These are phyloP conservation scores for Megaceryle alcyon DNA, from an alignment of 2,797 vertebrate genomes.

Conservation along the genomic window DNA sequence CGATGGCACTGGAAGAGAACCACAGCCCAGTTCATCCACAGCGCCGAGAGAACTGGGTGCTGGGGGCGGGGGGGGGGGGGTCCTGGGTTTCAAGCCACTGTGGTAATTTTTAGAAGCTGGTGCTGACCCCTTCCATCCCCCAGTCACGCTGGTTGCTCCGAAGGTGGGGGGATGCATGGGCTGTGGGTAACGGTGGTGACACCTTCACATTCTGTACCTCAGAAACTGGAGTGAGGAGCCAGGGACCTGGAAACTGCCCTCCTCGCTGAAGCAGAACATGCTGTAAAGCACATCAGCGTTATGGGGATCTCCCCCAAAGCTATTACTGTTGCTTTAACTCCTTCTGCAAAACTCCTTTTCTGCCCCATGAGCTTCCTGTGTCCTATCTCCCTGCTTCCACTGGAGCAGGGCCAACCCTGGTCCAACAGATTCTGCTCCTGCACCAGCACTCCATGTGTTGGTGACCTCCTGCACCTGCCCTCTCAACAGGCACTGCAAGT, in stretches of 20 bases:
- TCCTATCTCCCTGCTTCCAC: accelerated
- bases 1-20: not conserved
- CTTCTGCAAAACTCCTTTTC: not conserved
- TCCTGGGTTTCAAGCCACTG: not conserved
- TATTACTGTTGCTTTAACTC: not conserved
- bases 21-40: not conserved
- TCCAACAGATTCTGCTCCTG: not conserved
- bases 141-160: not conserved
- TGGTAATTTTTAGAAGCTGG: not conserved
- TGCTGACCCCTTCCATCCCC: not conserved
- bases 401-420: not conserved
- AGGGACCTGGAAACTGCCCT: not conserved
- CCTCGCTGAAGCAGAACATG: accelerated
- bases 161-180: accelerated
- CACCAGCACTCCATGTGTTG: not conserved
- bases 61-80: not conserved
- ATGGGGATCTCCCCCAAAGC: not conserved
- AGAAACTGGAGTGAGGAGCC: not conserved
- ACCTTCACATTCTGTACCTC: not conserved
- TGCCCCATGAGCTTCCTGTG: not conserved
- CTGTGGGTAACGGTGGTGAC: not conserved
- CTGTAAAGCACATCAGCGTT: too few species aligned
- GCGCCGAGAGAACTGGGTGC: accelerated
- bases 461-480: not conserved
- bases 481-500: not conserved